Percentiles rank a stretch among this genome's conserved stretches.
Evolutionary conservation across 2,113 vertebrate genomes (phyloP).

Genomic region (Chaetura pelagica): DNA sequence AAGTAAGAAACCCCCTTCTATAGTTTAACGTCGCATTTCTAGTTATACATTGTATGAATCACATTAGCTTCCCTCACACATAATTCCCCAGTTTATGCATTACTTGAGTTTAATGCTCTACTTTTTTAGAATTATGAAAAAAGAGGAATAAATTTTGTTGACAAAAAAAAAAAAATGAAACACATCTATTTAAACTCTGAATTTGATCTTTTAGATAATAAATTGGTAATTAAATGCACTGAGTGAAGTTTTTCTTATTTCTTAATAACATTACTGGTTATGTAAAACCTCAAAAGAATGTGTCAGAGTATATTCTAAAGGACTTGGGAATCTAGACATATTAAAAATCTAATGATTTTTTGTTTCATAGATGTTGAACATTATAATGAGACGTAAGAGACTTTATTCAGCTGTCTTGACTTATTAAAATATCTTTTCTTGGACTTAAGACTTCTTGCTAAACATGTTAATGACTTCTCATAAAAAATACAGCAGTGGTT

Average conservation of each 20-base stretch:
- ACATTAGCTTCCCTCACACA: background rate
- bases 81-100: background rate
- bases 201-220: background rate
- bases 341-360: slow-evolving; percentile 1
- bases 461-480: background rate
- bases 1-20: background rate
- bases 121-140: background rate
- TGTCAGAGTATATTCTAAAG: background rate
- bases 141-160: background rate
- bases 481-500: background rate
- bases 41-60: background rate
- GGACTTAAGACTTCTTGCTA: background rate
- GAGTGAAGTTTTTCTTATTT: background rate
- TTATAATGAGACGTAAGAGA: background rate
- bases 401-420: background rate
- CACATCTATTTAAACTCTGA: background rate
- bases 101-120: background rate
- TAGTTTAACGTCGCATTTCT: background rate
- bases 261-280: background rate
- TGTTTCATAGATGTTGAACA: background rate
- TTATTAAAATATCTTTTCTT: slow-evolving; percentile 8
- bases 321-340: background rate
- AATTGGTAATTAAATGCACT: background rate
- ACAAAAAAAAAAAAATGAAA: background rate
- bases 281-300: background rate